These are phyloP conservation scores for Sycobia sp. DNA, from an alignment of 1,140 invertebrate genomes.

Conservation along the genomic window DNA sequence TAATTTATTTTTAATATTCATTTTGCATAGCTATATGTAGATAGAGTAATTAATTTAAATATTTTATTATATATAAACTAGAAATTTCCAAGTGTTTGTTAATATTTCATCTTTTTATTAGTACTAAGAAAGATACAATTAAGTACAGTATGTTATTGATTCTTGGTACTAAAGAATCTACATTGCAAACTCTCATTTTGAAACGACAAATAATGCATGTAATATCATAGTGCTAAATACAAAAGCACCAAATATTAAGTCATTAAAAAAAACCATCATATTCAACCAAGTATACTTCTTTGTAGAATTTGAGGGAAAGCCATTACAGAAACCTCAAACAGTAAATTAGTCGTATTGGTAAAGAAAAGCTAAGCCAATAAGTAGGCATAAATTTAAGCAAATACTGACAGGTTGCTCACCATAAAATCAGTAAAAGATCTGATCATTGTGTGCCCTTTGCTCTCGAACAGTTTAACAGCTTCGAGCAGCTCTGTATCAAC, in stretches of 20 bases:
- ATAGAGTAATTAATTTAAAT: neutral
- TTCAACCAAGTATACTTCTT: neutral
- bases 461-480: slow-evolving; percentile 87
- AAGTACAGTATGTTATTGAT: too few species aligned
- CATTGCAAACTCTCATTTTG: slow-evolving; percentile 1
- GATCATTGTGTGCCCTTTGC: slow-evolving; percentile 49
- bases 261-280: neutral
- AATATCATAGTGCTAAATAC: neutral
- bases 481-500: slow-evolving; percentile 99
- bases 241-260: slow-evolving; percentile 3
- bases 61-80: neutral
- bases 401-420: slow-evolving; percentile 17
- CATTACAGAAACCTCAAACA: too few species aligned
- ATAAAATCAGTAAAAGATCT: slow-evolving; percentile 44
- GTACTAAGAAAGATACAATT: neutral
- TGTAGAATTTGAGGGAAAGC: too few species aligned
- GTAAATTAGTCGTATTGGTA: too few species aligned
- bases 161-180: too few species aligned
- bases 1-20: neutral
- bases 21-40: neutral
- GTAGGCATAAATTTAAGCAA: neutral
- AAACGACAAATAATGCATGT: slow-evolving; percentile 6
- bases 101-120: slow-evolving; percentile 4
- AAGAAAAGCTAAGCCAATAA: neutral
- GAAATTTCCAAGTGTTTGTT: slow-evolving; percentile 6